Base-by-base conservation (phyloP, 2,888 invertebrate genomes). In the Tenthredo scrophulariae region DNA sequence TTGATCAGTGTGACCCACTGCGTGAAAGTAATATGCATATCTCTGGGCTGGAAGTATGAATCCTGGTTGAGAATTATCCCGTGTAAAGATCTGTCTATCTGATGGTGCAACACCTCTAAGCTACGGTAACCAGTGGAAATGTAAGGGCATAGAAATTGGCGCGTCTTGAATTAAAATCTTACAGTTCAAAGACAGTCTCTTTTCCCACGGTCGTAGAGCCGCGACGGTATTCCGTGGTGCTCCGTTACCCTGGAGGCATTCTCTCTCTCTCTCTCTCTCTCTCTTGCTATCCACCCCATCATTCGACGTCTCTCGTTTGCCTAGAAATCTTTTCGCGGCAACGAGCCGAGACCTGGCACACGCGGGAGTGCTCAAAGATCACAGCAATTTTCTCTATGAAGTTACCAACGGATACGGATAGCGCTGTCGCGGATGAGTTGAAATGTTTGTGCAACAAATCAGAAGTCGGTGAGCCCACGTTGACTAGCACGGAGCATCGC, bases 381-480 rank as follows among this genome's bases (percentile, higher is more conserved):
- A 80, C 10, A 80, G 80, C 75, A 84, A 75, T 75, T 84, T 84
- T 74, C 75, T 84, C 84, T 77, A 74, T 84, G 58, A 75, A 74
- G 84, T 75, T 74, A 74, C 74, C 75, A 84, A 62, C 43, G 75
- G 84, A 65, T 75, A 75, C 62, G 75, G 74, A 84, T 74, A 65
- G 84, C 84, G 83, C 74, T 85, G 84, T 83, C 87, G 84, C 75
- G 87, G 85, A 88, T 85, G 87, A 86, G 85, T 74, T 84, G 85
- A 87, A 88, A 88, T 88, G 88, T 88, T 88, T 88, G 88, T 84
- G 83, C 86, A 87, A 87, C 86, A 88, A 88, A 88, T 88, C 88
- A 87, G 86, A 88, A 88, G 88, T 87, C 86, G 84, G 79, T 70
- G 85, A 67, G 86, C 75, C 85, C 85, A 83, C 40, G 50, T 29